Evolutionary conservation across 2,888 invertebrate genomes (phyloP), one percentile per base, ranked within the genome.

Genomic region (Agrotis puta): DNA sequence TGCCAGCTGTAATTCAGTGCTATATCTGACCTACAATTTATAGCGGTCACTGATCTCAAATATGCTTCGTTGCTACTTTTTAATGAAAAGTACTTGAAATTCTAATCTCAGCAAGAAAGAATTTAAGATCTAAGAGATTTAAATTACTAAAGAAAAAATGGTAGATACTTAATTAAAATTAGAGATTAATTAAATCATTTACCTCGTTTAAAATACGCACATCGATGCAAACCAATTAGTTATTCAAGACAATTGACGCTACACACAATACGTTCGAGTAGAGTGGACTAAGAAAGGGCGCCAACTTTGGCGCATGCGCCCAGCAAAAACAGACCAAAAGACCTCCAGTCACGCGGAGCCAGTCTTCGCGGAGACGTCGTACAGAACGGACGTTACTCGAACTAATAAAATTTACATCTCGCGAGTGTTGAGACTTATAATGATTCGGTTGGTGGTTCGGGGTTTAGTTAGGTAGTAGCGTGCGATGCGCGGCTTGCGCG

Each of bases 261-360:
- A 89, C 90, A 93, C 89, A 94, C 92, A 94, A 94, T 94, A 94
- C 92, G 89, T 90, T 91, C 81, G 87, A 74, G 67, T 88, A 89
- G 89, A 90, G 90, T 89, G 92, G 85, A 90, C 90, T 89, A 93
- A 94, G 94, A 95, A 96, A 96, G 92, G 94, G 95, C 95, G 95
- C 94, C 92, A 95, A 95, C 75, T 88, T 86, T 64, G 57, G 81
- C 94, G 94, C 94, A 94, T 94, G 94, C 94, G 94, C 82, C 67
- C 51, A 70, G 27, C 27, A 61, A 87, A 80, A 84, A 73, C 70
- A 84, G 79, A 81, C 85, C 82, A 82, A 84, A 87, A 89, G 85
- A 87, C 85, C 84, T 85, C 83, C 90, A 92, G 91, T 92, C 91
- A 91, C 89, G 88, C 86, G 89, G 87, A 83, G 82, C 90, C 93